A percentile compares a stretch with the other conserved stretches of the same genome.
Conservation (phyloP, 2,888 invertebrate genomes). For the Endotricha flammealis region DNA sequence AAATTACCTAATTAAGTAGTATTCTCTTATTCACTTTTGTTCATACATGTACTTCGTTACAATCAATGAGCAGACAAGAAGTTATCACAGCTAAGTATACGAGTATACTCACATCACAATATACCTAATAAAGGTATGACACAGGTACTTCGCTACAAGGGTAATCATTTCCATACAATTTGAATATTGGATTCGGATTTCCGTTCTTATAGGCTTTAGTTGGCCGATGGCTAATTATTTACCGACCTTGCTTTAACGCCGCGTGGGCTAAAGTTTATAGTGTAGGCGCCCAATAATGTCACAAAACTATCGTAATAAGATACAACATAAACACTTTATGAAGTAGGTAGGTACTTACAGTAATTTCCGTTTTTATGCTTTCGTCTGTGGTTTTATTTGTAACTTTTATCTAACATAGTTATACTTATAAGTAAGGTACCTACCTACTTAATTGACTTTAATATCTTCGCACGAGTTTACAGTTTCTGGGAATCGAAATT, state of each 20-base stretch:
- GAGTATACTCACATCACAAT: too few relatives aligned
- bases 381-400: too few relatives aligned
- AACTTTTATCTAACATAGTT: too few relatives aligned
- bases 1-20: too few relatives aligned
- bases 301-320: slow-evolving; percentile 24
- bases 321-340: too few relatives aligned
- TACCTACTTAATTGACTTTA: too few relatives aligned
- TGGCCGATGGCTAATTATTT: slow-evolving; percentile 47
- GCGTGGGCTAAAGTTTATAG: slow-evolving; percentile 47
- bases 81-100: slow-evolving; percentile 41
- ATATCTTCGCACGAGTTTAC: too few relatives aligned
- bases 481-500: too few relatives aligned
- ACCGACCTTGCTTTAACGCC: slow-evolving; percentile 53
- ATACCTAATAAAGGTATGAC: too few relatives aligned
- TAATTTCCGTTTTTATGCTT: too few relatives aligned
- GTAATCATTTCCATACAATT: slow-evolving; percentile 53
- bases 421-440: too few relatives aligned
- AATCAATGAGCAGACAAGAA: slow-evolving; percentile 65
- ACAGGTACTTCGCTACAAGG: slow-evolving; percentile 9
- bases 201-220: slow-evolving; percentile 47
- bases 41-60: slow-evolving; percentile 46
- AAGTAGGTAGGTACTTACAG: too few relatives aligned
- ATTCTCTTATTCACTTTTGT: slow-evolving; percentile 32
- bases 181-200: slow-evolving; percentile 70
- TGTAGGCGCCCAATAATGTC: slow-evolving; percentile 42